Evolutionary conservation across 2,888 invertebrate genomes (phyloP).

Genomic region (Drosophila recens): DNA sequence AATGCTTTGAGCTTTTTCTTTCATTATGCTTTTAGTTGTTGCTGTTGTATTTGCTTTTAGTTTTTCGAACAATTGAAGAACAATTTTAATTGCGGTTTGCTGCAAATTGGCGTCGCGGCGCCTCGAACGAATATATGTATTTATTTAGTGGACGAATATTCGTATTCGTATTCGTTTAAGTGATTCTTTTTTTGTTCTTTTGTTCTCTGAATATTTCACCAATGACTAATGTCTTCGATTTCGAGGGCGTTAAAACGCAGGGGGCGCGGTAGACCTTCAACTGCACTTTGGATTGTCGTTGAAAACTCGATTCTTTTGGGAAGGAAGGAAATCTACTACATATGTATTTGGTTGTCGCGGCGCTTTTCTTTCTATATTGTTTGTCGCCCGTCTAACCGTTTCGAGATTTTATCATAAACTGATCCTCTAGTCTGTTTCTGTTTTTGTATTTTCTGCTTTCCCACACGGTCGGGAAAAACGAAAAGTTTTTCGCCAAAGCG

Average conservation of each 20-base stretch:
- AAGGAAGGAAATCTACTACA: slow-evolving; percentile 2
- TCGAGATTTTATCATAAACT: slow-evolving; percentile 84
- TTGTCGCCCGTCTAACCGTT: slow-evolving; percentile 79
- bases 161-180: slow-evolving; percentile 12
- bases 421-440: slow-evolving; percentile 67
- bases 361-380: slow-evolving; percentile 42
- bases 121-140: slow-evolving; percentile 35
- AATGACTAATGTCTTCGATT: slow-evolving; percentile 60
- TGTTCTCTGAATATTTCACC: slow-evolving; percentile 51
- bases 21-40: slow-evolving; percentile 33
- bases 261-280: slow-evolving; percentile 42
- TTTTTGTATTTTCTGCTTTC: slow-evolving; percentile 56
- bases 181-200: slow-evolving; percentile 24
- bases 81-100: slow-evolving; percentile 57
- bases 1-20: slow-evolving; percentile 55
- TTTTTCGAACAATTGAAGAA: slow-evolving; percentile 65
- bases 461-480: slow-evolving; percentile 52
- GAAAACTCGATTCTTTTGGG: neutral
- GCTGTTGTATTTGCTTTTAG: slow-evolving; percentile 32
- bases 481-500: slow-evolving; percentile 62
- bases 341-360: slow-evolving; percentile 28
- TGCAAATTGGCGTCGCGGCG: slow-evolving; percentile 65
- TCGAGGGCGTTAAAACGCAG: neutral
- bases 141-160: slow-evolving; percentile 12
- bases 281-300: slow-evolving; percentile 31